A percentile compares a stretch with the other conserved stretches of the same genome.
Conservation (phyloP, 2,888 invertebrate species). For the Pandemis heparana region DNA sequence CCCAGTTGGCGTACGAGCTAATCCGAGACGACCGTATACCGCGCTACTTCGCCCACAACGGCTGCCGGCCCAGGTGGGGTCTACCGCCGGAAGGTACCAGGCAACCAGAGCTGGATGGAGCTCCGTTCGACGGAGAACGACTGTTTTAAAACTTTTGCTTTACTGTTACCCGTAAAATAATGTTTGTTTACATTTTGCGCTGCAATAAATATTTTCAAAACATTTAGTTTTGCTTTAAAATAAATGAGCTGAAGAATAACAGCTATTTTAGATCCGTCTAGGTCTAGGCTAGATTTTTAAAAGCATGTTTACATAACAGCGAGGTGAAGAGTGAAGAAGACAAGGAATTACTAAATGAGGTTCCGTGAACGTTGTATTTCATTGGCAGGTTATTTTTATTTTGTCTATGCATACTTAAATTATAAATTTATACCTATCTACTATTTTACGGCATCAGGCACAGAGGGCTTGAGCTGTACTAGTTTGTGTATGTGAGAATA, state of each 20-base stretch:
- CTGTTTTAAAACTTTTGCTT: slow-evolving; percentile 55
- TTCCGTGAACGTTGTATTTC: not conserved
- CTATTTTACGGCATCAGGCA: too few relatives aligned
- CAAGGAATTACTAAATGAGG: slow-evolving; percentile 12
- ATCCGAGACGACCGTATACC: slow-evolving; percentile 73
- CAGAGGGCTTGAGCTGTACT: too few relatives aligned
- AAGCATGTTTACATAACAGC: slow-evolving; percentile 8
- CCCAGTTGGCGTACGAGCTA: slow-evolving; percentile 75
- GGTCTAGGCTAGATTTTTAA: slow-evolving; percentile 29
- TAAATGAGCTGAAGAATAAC: slow-evolving; percentile 21
- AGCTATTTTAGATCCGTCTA: slow-evolving; percentile 25
- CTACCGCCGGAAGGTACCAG: slow-evolving; percentile 70
- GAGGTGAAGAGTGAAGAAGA: slow-evolving; percentile 9
- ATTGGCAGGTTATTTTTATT: not conserved
- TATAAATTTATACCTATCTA: too few relatives aligned
- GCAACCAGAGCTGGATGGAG: slow-evolving; percentile 73
- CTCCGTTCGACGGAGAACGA: slow-evolving; percentile 73
- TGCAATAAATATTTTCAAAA: slow-evolving; percentile 19
- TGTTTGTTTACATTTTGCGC: slow-evolving; percentile 12
- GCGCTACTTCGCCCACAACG: slow-evolving; percentile 68
- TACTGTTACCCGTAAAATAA: slow-evolving; percentile 8
- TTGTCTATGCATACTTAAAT: too few relatives aligned
- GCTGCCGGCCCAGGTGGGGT: slow-evolving; percentile 72
- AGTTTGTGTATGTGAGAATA: not conserved
- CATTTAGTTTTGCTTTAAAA: slow-evolving; percentile 15